Percentiles rank a stretch among this genome's conserved stretches.
Conservation (phyloP, 2,888 invertebrate species). For the Rotaria socialis region DNA sequence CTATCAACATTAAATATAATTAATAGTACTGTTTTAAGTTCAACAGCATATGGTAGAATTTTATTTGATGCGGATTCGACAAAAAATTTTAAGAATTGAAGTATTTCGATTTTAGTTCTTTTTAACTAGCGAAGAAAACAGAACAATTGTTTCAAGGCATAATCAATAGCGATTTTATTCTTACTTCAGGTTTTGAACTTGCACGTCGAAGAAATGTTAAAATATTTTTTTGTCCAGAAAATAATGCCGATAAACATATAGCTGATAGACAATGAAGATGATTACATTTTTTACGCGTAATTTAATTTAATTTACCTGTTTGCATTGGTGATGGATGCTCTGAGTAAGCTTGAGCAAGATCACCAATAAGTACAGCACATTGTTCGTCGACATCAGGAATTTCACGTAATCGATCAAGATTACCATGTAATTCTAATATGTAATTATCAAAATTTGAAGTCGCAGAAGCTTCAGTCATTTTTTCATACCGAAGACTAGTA, state of each 20-base stretch:
- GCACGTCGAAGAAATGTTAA: constrained; percentile 44
- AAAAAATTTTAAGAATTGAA: constrained; percentile 53
- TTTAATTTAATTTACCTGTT: neutral
- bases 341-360: constrained; percentile 35
- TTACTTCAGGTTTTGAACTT: constrained; percentile 40
- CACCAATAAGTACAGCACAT: constrained; percentile 8
- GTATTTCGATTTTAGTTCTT: constrained; percentile 51
- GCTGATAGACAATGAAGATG: neutral
- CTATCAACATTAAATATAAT: constrained; percentile 40
- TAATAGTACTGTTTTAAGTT: constrained; percentile 51
- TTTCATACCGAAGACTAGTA: too few relatives aligned
- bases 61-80: constrained; percentile 52
- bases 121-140: constrained; percentile 50
- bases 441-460: neutral
- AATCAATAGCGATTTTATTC: neutral
- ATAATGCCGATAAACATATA: constrained; percentile 44
- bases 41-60: constrained; percentile 53
- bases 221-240: constrained; percentile 40
- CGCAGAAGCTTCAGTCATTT: neutral
- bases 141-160: too few relatives aligned
- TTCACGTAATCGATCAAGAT: neutral
- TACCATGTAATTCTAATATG: neutral
- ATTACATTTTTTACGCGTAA: neutral
- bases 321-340: constrained; percentile 33
- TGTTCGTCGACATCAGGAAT: neutral